These are phyloP conservation scores for Seira musarum DNA, from an alignment of 2,888 invertebrate species.

Conservation along the genomic window DNA sequence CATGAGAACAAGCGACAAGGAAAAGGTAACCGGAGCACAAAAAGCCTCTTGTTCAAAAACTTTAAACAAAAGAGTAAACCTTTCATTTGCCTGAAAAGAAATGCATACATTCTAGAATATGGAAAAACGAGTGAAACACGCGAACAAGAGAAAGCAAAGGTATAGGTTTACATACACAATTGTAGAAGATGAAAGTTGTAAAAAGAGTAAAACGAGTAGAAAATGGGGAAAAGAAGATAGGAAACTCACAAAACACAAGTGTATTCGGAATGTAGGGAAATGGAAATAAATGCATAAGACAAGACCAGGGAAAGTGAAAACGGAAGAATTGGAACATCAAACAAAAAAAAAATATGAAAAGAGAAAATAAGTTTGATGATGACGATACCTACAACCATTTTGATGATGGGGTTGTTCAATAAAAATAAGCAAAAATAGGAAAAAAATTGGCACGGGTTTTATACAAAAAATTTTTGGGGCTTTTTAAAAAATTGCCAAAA, in stretches of 20 bases:
- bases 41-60: no score
- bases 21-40: slow-evolving; percentile 26
- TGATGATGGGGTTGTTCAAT: no score
- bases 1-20: neutral
- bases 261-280: neutral
- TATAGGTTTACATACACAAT: neutral
- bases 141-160: neutral
- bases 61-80: no score
- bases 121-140: no score
- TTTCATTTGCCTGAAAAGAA: no score
- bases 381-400: no score
- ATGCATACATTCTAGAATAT: slow-evolving; percentile 6
- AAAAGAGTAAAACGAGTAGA: neutral
- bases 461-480: no score
- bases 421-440: no score
- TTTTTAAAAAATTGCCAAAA: no score
- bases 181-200: neutral
- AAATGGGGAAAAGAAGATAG: neutral
- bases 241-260: slow-evolving; percentile 14
- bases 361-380: no score
- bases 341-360: no score
- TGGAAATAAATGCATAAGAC: neutral
- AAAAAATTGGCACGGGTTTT: no score
- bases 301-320: slow-evolving; percentile 29
- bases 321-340: slow-evolving; percentile 44